Evolutionary conservation across 2,113 vertebrate genomes (phyloP).

Genomic region (Panthera uncia): DNA sequence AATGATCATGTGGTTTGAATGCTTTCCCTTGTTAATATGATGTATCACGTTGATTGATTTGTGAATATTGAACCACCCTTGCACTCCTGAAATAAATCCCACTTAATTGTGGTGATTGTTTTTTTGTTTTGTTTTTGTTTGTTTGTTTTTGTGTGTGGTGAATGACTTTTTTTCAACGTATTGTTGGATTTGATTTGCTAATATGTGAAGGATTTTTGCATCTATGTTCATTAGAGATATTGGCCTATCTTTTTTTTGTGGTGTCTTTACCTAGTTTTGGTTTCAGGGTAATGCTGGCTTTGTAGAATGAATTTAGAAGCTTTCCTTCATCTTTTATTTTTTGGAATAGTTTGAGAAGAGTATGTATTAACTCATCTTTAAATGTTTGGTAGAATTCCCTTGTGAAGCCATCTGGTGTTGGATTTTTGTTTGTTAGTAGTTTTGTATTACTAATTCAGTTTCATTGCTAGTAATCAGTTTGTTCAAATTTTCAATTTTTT

Average conservation of each 20-base stretch:
- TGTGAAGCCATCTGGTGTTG: neutral
- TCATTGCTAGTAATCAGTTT: neutral
- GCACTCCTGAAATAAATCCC: neutral
- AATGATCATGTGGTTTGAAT: neutral
- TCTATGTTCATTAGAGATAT: neutral
- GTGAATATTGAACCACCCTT: neutral
- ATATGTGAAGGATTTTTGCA: too few species aligned
- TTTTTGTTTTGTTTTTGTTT: neutral
- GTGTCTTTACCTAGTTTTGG: neutral
- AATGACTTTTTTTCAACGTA: too few species aligned
- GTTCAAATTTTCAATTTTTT: neutral
- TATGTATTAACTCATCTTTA: neutral
- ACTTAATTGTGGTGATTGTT: neutral
- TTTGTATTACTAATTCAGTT: neutral
- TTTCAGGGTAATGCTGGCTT: neutral
- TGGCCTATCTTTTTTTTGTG: neutral
- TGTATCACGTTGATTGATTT: neutral
- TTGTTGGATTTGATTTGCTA: too few species aligned
- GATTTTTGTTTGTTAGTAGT: neutral
- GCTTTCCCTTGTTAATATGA: neutral
- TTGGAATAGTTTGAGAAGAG: neutral
- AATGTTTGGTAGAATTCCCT: neutral
- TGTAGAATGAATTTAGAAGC: neutral
- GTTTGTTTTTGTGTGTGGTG: neutral
- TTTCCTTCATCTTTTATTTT: neutral